Base-by-base conservation (phyloP, 1,140 invertebrate species). In the Octopus sinensis region DNA sequence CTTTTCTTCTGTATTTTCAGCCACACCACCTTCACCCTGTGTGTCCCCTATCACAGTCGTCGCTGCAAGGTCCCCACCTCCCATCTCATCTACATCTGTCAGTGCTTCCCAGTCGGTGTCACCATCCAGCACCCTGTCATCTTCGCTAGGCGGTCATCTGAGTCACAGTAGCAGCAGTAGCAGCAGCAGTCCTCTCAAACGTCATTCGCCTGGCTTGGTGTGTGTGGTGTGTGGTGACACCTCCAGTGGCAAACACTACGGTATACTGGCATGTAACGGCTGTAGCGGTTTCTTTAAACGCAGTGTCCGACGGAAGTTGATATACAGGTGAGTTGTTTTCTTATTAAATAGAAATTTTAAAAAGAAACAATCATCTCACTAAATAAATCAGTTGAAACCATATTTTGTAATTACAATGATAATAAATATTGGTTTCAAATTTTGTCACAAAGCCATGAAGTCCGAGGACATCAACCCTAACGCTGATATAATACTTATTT, bases 251-350 rank as follows among this genome's bases (percentile, higher is more conserved):
- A 99, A 99, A 89, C 97, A 99, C 91, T 99, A 98, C 90, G 98
- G 98, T 0, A 99, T 99, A 84, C 92, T 99, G n/a, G 98, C 97
- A 0, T 99, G 98, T 91, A 99, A 99, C 87, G 98, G 98, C 0
- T 99, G 98, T 92, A 97, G 96, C 77, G 98, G 98, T 4, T 99
- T 99, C 92, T 99, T 99, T 92, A 99, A 99, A 88, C 91, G 98
- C 83, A 98, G 96, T 84, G 98, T 99, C 53, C 92, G 98, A 56
- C 93, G 98, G 84, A 98, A 98, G 92, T 93, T 99, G 73, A 99
- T 99, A 84, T 99, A 99, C 92, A 96, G 97, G 97, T 98, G 84
- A 88, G 91, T 23, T 51, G 10, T 3, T 43, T 43, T 43, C 30
- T 43, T 43, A 43, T 43, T 43, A 43, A 43, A 1, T 43, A 43